These are phyloP conservation scores for Pampusana beccarii DNA, from an alignment of 2,113 vertebrate species.

Conservation along the genomic window DNA sequence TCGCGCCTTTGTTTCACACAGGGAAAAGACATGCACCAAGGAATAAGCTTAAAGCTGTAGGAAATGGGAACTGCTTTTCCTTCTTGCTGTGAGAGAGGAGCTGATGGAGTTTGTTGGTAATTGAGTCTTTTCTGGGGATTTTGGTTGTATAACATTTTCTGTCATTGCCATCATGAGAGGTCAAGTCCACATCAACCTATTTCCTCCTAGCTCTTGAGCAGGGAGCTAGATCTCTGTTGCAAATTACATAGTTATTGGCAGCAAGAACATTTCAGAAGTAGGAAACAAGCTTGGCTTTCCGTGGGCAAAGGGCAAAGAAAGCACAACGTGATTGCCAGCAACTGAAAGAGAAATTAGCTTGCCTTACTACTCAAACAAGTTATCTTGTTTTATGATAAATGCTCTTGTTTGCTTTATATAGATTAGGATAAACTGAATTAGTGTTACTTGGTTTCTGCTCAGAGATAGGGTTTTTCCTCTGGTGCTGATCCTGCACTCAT, in stretches of 20 bases:
- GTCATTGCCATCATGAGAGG: not conserved
- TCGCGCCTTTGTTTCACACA: not conserved
- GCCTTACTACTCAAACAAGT: not conserved
- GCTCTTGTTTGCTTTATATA: not conserved
- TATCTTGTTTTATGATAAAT: not conserved
- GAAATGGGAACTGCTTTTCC: not conserved
- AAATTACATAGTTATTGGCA: not conserved
- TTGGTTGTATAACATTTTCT: not conserved
- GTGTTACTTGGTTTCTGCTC: not conserved
- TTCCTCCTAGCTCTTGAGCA: not conserved
- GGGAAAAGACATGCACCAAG: not conserved
- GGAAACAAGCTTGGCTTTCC: not conserved
- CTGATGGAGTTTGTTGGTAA: not conserved
- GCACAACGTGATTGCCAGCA: not conserved
- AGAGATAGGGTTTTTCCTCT: not conserved
- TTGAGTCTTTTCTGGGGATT: not conserved
- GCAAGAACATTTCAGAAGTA: not conserved
- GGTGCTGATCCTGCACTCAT: accelerated
- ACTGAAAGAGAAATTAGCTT: not conserved
- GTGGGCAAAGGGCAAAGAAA: not conserved
- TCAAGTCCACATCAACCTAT: not conserved
- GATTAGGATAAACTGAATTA: not conserved
- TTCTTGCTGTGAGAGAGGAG: not conserved
- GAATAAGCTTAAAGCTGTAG: not conserved
- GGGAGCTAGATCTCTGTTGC: not conserved